Conservation (phyloP, 2,113 vertebrate species). For the Menidia beryllina region DNA sequence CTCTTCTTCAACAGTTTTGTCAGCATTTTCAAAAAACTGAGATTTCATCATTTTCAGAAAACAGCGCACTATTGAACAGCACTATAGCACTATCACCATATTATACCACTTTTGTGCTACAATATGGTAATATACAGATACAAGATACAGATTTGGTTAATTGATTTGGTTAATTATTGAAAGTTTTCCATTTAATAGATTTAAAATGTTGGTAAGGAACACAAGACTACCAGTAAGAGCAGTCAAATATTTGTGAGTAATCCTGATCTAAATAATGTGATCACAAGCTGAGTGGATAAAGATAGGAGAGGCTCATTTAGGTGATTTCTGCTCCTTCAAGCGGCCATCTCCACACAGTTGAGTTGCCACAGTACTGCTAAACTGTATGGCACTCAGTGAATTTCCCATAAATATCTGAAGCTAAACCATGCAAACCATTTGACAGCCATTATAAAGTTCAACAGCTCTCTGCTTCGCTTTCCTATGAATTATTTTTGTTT, state of each 20-base stretch:
- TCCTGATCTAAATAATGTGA: constrained; percentile 59
- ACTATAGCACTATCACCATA: too few relatives aligned
- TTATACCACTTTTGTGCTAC: too few relatives aligned
- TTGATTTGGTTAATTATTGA: too few relatives aligned
- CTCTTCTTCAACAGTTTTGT: not conserved
- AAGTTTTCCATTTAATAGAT: constrained; percentile 45
- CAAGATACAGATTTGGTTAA: too few relatives aligned
- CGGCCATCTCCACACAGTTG: constrained; percentile 40
- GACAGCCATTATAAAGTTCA: constrained; percentile 51
- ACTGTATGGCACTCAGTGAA: constrained; percentile 47
- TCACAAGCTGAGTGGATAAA: constrained; percentile 53
- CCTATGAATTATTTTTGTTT: constrained; percentile 20
- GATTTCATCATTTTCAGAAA: too few relatives aligned
- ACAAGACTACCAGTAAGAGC: constrained; percentile 43
- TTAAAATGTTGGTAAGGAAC: constrained; percentile 42
- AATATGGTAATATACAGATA: too few relatives aligned
- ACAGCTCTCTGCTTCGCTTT: constrained; percentile 50
- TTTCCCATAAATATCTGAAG: constrained; percentile 57
- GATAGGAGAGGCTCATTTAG: constrained; percentile 62
- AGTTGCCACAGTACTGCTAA: constrained; percentile 54
- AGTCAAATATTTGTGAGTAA: constrained; percentile 57
- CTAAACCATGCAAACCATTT: constrained; percentile 63
- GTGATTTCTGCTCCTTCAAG: constrained; percentile 54
- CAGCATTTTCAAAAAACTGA: not conserved
- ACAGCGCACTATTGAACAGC: too few relatives aligned